Percentiles rank a stretch among this genome's conserved stretches.
Conservation (phyloP, 2,113 vertebrate genomes). For the Sigmodon hispidus region DNA sequence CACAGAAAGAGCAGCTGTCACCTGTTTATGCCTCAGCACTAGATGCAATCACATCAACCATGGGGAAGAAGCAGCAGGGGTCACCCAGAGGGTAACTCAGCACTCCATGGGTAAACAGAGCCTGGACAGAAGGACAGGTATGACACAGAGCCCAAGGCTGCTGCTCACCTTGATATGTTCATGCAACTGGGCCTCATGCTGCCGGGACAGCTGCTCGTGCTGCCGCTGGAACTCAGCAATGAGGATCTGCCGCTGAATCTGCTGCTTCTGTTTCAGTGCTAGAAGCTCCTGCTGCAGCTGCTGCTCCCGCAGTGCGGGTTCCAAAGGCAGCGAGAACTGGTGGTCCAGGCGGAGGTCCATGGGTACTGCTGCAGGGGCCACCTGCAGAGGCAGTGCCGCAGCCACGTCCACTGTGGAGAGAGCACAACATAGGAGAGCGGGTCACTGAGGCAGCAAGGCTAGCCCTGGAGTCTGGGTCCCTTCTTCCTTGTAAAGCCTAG, state of each 20-base stretch:
- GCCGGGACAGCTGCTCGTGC: conserved; percentile 96
- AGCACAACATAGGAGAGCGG: neutral
- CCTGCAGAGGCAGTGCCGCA: conserved; percentile 93
- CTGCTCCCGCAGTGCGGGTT: conserved; percentile 91
- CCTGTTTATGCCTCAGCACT: neutral
- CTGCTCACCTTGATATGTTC: conserved; percentile 94
- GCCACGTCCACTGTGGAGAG: conserved; percentile 92
- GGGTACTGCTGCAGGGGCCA: conserved; percentile 91
- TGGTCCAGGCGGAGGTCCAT: conserved; percentile 98
- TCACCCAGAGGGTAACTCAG: neutral
- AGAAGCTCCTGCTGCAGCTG: conserved; percentile 98
- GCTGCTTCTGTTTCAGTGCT: conserved; percentile 97
- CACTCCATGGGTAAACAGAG: neutral
- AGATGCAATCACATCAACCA: neutral
- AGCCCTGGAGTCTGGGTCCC: fast-evolving
- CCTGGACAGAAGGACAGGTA: no score
- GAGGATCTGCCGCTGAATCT: conserved; percentile 97
- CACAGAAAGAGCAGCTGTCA: neutral
- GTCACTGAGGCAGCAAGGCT: fast-evolving
- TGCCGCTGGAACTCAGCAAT: conserved; percentile 98
- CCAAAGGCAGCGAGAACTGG: conserved; percentile 90
- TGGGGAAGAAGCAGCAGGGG: neutral
- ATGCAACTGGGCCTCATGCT: conserved; percentile 96
- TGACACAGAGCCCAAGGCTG: neutral
- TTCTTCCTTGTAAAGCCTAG: fast-evolving